Base-by-base conservation (phyloP, 2,888 invertebrate genomes). In the Lymantria dispar region DNA sequence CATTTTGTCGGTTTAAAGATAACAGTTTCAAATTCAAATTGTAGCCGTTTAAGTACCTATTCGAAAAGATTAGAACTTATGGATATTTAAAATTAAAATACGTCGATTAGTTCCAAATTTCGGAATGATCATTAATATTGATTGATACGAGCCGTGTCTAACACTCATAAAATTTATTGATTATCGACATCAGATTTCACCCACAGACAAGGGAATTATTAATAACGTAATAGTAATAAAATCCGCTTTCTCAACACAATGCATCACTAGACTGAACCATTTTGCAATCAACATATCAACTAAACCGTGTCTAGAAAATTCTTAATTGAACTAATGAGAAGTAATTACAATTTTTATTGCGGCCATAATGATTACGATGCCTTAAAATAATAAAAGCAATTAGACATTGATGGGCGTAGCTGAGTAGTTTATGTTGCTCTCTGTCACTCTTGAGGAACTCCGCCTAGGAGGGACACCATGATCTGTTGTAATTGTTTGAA, bases 351-450 rank as follows among this genome's bases (percentile, higher is more conserved):
- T 87, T 90, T 91, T 90, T 91, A 91, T 90, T 85, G 83, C 87
- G 75, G 87, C 84, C 84, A 84, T 90, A 90, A 90, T 91, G 87
- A 90, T 90, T 91, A 91, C 90, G 91, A 90, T 90, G 90, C 83
- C 87, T 90, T 91, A 91, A 91, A 91, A 91, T 91, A 91, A 91
- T 90, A 91, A 90, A 90, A 91, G 90, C 91, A 90, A 91, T 91
- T 90, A 90, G 87, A 86, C 85, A 85, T 87, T 87, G 85, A 87
- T 84, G 85, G 84, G 81, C 83, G 88, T 82, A 87, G 84, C 83
- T 71, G 79, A 80, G 78, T 65, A 74, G 68, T 65, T 58, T 80
- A 68, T 66, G 43, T 68, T 66, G 64, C 76, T 89, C 87, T 80
- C 85, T 69, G 62, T 89, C 78, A 38, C 67, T 62, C 83, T 47